phyloP scores from a whole-genome alignment of 2,113 vertebrate species.

The Takifugu flavidus region DNA sequence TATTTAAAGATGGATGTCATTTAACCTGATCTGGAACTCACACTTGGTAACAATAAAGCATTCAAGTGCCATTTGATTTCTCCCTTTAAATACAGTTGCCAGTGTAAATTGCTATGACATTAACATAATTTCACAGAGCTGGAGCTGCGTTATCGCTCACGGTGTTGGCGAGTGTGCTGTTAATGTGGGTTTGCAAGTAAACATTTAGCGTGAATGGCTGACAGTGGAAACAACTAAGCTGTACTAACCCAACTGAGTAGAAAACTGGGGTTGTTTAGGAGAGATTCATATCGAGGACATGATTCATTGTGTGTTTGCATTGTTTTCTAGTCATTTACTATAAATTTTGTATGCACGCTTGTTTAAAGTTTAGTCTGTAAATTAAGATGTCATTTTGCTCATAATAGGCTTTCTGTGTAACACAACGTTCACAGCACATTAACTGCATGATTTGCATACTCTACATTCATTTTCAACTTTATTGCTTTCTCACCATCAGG shows the following conservation, averaged over 20 bases:
- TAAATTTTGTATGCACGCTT: neutral
- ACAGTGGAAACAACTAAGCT: too few relatives aligned
- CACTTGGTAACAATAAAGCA: neutral
- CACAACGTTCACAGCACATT: slow-evolving; percentile 6
- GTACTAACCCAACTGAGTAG: too few relatives aligned
- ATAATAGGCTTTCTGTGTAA: neutral
- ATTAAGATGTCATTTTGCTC: neutral
- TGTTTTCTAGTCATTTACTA: too few relatives aligned
- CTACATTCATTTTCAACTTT: slow-evolving; percentile 33
- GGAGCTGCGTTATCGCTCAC: neutral
- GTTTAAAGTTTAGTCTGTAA: neutral
- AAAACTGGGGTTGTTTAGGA: neutral
- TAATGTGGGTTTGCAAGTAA: neutral
- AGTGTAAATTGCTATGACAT: neutral
- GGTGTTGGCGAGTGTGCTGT: neutral
- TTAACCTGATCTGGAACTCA: neutral
- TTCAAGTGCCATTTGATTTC: neutral
- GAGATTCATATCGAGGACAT: neutral
- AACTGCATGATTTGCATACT: slow-evolving; percentile 30
- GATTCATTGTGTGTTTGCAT: too few relatives aligned
- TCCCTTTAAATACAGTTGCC: neutral
- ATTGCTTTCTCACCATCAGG: slow-evolving; percentile 37
- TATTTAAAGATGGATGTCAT: neutral
- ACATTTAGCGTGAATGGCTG: too few relatives aligned
- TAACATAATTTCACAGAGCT: neutral